Conservation (phyloP, 1,140 invertebrate genomes). For the Diorhabda carinulata region DNA sequence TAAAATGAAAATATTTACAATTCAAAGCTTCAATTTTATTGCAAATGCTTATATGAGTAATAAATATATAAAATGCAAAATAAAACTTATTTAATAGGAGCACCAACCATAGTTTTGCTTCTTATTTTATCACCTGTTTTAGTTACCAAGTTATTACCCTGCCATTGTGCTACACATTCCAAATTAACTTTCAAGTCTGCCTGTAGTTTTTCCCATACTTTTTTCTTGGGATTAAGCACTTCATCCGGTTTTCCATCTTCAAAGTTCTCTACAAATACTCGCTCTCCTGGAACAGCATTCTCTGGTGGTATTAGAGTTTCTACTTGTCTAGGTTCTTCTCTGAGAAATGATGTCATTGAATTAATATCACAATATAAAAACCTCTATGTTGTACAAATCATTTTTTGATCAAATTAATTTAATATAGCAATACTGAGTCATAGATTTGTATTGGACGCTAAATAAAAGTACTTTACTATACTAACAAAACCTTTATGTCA, state of each 20-base stretch:
- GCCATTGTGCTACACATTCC: constrained; percentile 77
- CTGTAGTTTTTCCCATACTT: constrained; percentile 92
- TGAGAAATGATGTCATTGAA: constrained; percentile 21
- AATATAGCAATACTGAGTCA: too few species aligned
- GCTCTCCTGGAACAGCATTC: constrained; percentile 72
- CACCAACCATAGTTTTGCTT: constrained; percentile 31
- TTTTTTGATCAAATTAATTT: too few species aligned
- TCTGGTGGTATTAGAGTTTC: constrained; percentile 78
- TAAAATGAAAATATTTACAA: too few species aligned
- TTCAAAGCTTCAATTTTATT: neutral
- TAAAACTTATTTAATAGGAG: constrained; percentile 34
- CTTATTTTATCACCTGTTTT: constrained; percentile 60
- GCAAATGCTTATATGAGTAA: neutral
- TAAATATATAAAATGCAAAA: neutral
- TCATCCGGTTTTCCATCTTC: constrained; percentile 77
- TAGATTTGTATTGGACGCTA: too few species aligned
- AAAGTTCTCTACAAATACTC: constrained; percentile 70
- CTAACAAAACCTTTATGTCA: too few species aligned
- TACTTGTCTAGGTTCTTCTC: constrained; percentile 71
- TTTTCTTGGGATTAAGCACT: constrained; percentile 95
- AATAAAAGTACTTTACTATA: too few species aligned
- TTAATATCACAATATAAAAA: constrained; percentile 7
- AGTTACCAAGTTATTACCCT: constrained; percentile 70
- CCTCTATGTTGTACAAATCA: too few species aligned
- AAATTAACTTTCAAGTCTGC: constrained; percentile 75